Base-by-base conservation (phyloP, 2,888 invertebrate species). In the Andrena flavipes region DNA sequence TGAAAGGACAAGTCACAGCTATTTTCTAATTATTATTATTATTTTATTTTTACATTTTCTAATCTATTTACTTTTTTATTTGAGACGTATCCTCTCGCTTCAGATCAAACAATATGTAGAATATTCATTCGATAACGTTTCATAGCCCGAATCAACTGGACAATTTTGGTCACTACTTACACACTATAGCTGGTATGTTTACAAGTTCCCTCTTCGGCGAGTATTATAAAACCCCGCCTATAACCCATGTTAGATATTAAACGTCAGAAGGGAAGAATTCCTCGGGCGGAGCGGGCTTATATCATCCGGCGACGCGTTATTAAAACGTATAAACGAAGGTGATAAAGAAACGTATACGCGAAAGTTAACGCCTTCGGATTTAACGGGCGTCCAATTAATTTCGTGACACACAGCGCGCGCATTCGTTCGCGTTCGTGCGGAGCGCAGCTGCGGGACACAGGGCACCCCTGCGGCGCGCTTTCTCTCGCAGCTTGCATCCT, bases 351-450 rank as follows among this genome's bases (percentile, higher is more conserved):
- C 77, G 69, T 70, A 73, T 74, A 78, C 79, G 80, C 80, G 87
- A 86, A 84, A 84, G 82, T 85, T 84, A 86, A 72, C 82, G 84
- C 85, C 84, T 84, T 81, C 79, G 84, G 87, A 84, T 87, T 88
- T 83, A 89, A 88, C 85, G 81, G 60, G 77, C 82, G 73, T 85
- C 89, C 88, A 88, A 89, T 88, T 88, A 88, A 88, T 88, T 88
- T 86, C 76, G 82, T 76, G 88, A 88, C 88, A 80, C 81, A 78
- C 76, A 77, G 79, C 71, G 74, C 80, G 74, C 80, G 74, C 75
- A 84, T 80, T 83, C 82, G 80, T 74, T 71, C 73, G 62, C 83
- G 54, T 69, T 65, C 73, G 56, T 60, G 54, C 64, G 79, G 74
- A 33, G 26, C 75, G 76, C 74, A 76, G 82, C 89, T 81, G 82